Evolutionary conservation across 2,113 vertebrate genomes (phyloP), one percentile per base, ranked within the genome.

Genomic region (Eubucco bourcierii): DNA sequence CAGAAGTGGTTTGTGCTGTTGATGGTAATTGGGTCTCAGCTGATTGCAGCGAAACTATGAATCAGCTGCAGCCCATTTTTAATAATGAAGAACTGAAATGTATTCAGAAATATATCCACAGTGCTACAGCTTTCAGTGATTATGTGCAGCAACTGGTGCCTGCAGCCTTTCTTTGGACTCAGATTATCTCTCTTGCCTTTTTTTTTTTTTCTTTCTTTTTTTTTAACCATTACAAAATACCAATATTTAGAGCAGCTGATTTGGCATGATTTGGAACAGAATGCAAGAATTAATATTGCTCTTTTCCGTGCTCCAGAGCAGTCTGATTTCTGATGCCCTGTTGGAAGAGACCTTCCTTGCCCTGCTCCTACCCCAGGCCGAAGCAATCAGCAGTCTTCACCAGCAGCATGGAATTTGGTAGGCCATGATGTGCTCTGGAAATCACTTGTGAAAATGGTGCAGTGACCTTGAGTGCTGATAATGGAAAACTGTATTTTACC

Each of bases 31-130:
- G 80, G 55, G 46, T 96, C 95, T 95, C 92, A 90, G 76, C 71
- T 96, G 95, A 96, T 92, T 90, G 95, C 87, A 90, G 92, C 76
- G 79, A 87, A 95, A 86, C 90, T 55, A 91, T 94, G 91, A 93
- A 96, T 96, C 95, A 96, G 75, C 94, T 64, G 63, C 89, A 91
- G 82, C 80, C 90, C 82, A 12, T 90, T 88, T 91, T 91, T 94
- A 95, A 96, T 96, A 96, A 95, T 70, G 87, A 93, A 90, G 41
- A 84, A 86, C 73, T 64, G 68, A 94, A 92, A 65, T 61, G 70
- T 71, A 83, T 87, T 86, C 92, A 95, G 77, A 86, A 92, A 92
- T 85, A 17, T 11, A 91, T 83, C 92, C 34, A 23, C 82, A 59
- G 50, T 2, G 5, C 79, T 71, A 11, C 39, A 70, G 82, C 80